Conservation (phyloP, 2,113 vertebrate genomes). For the Carollia perspicillata region DNA sequence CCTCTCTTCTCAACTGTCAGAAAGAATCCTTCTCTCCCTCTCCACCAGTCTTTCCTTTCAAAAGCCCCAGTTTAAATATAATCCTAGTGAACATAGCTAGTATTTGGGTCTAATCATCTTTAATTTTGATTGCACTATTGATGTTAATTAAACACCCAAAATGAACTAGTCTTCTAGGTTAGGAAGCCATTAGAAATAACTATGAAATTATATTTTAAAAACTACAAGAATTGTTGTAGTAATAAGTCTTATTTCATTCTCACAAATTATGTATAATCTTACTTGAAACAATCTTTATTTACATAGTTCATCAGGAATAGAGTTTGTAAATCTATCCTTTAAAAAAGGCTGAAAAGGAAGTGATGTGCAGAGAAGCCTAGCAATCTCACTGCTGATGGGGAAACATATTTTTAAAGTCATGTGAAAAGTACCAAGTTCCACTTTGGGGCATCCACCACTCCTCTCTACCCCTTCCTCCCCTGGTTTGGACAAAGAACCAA, state of each 20-base stretch:
- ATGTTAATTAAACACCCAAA: background rate
- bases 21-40: background rate
- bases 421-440: background rate
- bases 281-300: background rate
- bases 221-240: background rate
- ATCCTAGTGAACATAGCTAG: background rate
- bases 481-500: background rate
- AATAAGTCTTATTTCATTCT: background rate
- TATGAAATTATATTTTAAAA: background rate
- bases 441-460: background rate
- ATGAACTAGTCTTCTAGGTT: background rate
- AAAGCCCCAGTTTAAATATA: background rate
- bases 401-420: background rate
- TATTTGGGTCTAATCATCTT: background rate
- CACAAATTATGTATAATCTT: slow-evolving; percentile 13
- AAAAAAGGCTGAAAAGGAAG: background rate
- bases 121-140: background rate
- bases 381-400: background rate
- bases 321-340: background rate
- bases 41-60: background rate
- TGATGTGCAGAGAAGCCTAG: background rate
- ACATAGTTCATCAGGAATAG: background rate
- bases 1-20: background rate
- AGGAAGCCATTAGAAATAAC: background rate
- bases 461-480: background rate